These are phyloP conservation scores for Drosophila arawakana DNA, from an alignment of 1,140 invertebrate species.

Conservation along the genomic window DNA sequence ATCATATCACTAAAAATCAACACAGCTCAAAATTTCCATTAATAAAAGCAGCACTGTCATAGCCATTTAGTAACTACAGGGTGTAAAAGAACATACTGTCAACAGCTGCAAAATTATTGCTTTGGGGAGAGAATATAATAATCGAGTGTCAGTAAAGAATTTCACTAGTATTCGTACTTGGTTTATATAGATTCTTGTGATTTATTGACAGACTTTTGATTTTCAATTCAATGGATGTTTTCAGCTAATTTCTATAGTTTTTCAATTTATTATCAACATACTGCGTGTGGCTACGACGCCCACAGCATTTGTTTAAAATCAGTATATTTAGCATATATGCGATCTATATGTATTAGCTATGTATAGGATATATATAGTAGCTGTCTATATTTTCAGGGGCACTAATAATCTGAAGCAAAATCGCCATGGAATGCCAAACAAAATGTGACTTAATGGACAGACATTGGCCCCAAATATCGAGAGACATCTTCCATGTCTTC, in stretches of 20 bases:
- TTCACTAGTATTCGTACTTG: not conserved
- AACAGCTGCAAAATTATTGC: not conserved
- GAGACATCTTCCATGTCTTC: conserved; percentile 32
- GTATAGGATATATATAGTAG: conserved; percentile 10
- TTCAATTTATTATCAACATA: conserved; percentile 53
- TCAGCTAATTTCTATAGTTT: conserved; percentile 41
- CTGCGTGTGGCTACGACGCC: conserved; percentile 66
- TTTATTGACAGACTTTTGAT: conserved; percentile 17
- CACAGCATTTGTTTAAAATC: conserved; percentile 30
- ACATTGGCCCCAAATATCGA: conserved; percentile 44
- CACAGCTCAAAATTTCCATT: no score
- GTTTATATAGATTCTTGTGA: not conserved
- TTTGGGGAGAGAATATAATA: not conserved
- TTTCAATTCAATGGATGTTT: not conserved
- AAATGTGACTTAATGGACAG: conserved; percentile 58
- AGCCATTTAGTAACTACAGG: not conserved
- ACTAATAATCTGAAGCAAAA: conserved; percentile 33
- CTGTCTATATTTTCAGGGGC: conserved; percentile 47
- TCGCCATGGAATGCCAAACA: conserved; percentile 68
- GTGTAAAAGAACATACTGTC: not conserved
- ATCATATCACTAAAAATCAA: no score
- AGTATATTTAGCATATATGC: conserved; percentile 18
- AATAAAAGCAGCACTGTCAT: not conserved
- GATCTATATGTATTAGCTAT: conserved; percentile 13
- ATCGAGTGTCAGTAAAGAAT: conserved; percentile 1